A percentile compares a stretch with the other conserved stretches of the same genome.
Evolutionary conservation across 2,888 invertebrate genomes (phyloP).

Genomic region (Stegophylla sp.): DNA sequence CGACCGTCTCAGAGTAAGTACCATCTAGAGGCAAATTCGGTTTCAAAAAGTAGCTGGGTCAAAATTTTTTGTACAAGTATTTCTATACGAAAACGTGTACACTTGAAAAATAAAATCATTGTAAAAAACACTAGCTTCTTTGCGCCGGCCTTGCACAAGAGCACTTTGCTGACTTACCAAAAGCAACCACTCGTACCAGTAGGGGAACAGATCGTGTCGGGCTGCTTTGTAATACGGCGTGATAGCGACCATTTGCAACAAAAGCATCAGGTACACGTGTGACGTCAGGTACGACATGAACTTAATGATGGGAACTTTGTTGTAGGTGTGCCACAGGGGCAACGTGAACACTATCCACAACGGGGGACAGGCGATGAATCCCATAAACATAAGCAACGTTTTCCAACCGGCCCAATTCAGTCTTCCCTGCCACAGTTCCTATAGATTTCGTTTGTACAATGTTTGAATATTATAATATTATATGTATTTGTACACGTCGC

Average conservation of each 20-base stretch:
- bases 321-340: conserved; percentile 92
- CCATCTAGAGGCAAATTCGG: too few relatives aligned
- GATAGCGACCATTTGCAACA: conserved; percentile 87
- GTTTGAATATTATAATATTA: too few relatives aligned
- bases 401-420: conserved; percentile 96
- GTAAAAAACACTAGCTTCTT: too few relatives aligned
- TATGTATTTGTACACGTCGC: too few relatives aligned
- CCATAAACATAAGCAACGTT: conserved; percentile 89
- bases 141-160: neutral
- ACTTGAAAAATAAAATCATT: too few relatives aligned
- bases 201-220: conserved; percentile 77
- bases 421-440: conserved; percentile 98
- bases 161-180: conserved; percentile 67
- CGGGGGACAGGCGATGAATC: conserved; percentile 92
- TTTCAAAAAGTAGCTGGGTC: too few relatives aligned
- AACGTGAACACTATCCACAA: conserved; percentile 95
- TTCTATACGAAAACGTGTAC: too few relatives aligned
- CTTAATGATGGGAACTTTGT: conserved; percentile 98
- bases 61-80: too few relatives aligned
- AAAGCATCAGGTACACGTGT: conserved; percentile 94
- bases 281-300: conserved; percentile 99
- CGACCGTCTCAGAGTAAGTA: too few relatives aligned
- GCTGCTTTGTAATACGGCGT: conserved; percentile 86
- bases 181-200: conserved; percentile 91
- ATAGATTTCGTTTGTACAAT: too few relatives aligned